Evolutionary conservation across 2,113 vertebrate genomes (phyloP).

Genomic region (Beaufortia kweichowensis): DNA sequence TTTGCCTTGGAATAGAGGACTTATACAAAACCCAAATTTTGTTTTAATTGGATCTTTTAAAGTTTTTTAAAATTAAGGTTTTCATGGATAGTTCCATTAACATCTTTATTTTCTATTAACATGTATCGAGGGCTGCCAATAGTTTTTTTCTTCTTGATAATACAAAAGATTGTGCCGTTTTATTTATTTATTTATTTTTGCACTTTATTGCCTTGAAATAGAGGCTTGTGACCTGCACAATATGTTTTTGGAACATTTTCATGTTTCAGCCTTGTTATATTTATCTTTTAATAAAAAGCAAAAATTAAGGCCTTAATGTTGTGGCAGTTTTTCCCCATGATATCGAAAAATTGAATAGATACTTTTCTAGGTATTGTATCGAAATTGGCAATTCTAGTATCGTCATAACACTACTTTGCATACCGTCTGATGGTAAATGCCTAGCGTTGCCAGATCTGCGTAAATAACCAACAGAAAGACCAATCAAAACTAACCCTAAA

Average conservation of each 20-base stretch:
- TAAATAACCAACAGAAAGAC: too few species aligned
- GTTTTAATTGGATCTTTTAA: too few species aligned
- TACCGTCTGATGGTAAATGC: too few species aligned
- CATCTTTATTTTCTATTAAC: too few species aligned
- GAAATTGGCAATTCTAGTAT: too few species aligned
- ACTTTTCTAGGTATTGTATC: neutral
- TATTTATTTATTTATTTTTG: neutral
- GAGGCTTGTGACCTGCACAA: neutral
- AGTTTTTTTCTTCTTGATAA: neutral
- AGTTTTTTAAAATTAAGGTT: too few species aligned
- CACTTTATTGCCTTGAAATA: neutral
- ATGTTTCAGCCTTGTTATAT: neutral
- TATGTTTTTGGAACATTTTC: neutral
- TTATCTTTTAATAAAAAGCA: neutral
- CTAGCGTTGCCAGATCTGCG: too few species aligned
- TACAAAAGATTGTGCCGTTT: neutral
- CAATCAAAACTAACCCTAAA: too few species aligned
- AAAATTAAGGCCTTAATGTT: neutral
- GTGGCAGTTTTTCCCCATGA: neutral
- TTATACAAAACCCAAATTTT: neutral
- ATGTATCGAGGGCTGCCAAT: neutral
- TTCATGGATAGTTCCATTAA: too few species aligned
- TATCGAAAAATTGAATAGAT: neutral
- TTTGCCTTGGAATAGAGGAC: too few species aligned
- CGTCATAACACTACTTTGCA: too few species aligned